Conservation (phyloP, 2,113 vertebrate genomes). For the Laterallus jamaicensis region DNA sequence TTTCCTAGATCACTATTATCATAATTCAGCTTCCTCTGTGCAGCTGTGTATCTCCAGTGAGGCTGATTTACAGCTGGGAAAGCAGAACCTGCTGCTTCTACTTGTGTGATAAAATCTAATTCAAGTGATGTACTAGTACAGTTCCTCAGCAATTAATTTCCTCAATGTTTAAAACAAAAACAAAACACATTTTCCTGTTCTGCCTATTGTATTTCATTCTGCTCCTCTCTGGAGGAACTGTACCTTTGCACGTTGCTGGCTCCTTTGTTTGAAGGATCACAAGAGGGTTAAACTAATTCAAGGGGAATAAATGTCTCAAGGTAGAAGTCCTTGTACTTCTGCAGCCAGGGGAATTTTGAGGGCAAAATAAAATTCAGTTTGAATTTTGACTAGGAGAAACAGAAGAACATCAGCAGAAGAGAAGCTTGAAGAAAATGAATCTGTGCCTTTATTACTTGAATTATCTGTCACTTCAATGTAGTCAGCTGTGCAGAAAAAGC, state of each 20-base stretch:
- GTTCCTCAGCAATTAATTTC: neutral
- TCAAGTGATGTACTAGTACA: neutral
- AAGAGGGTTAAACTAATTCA: neutral
- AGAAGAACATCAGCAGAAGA: neutral
- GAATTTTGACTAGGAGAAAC: neutral
- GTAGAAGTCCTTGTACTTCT: neutral
- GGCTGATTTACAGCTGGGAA: conserved; percentile 13
- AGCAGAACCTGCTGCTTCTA: neutral
- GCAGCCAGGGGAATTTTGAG: neutral
- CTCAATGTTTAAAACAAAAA: neutral
- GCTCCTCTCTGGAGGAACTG: neutral
- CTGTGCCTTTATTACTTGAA: neutral
- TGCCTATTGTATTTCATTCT: neutral
- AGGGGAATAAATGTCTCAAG: neutral
- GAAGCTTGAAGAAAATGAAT: neutral
- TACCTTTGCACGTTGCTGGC: neutral
- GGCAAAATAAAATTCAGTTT: neutral
- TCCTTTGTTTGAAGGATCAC: neutral
- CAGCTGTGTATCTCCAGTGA: neutral
- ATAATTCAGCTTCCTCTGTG: neutral
- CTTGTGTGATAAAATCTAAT: neutral
- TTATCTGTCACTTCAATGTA: neutral
- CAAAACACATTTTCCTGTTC: neutral
- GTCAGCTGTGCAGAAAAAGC: neutral
- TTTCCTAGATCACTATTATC: neutral